Conservation (phyloP, 2,113 vertebrate species). For the Pelecanoides urinatrix region DNA sequence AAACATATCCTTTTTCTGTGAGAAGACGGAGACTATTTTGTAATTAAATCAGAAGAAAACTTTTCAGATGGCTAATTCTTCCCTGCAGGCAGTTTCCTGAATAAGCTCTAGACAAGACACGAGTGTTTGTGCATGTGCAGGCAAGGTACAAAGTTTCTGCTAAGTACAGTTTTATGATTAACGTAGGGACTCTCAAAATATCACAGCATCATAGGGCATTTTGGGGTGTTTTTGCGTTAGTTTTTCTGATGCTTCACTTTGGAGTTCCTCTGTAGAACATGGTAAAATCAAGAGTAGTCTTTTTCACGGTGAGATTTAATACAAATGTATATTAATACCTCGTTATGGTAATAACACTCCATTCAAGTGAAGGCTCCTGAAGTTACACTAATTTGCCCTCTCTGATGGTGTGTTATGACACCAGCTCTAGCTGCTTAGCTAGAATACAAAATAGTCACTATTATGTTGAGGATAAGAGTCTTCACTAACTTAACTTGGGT, state of each 20-base stretch:
- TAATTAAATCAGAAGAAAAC: not conserved
- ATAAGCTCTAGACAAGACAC: not conserved
- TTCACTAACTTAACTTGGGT: not conserved
- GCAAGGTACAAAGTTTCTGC: conserved; percentile 23
- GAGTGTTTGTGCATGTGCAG: conserved; percentile 12
- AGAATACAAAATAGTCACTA: not conserved
- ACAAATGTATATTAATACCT: not conserved
- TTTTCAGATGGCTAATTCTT: conserved; percentile 14
- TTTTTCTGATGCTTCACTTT: not conserved
- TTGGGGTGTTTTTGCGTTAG: not conserved
- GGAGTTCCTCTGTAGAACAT: not conserved
- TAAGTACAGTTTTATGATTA: not conserved
- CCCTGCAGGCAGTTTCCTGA: conserved; percentile 22
- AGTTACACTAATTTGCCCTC: conserved; percentile 48
- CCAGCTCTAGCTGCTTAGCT: not conserved
- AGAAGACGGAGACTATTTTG: not conserved
- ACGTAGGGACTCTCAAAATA: not conserved
- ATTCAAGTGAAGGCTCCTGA: not conserved
- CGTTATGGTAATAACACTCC: not conserved
- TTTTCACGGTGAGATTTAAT: not conserved
- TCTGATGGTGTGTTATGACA: conserved; percentile 13
- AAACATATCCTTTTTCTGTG: not conserved
- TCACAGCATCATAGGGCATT: not conserved
- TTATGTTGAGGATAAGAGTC: not conserved
- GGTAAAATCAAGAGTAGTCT: not conserved